Conservation (phyloP, 2,888 invertebrate genomes). For the Xestia ashworthii region DNA sequence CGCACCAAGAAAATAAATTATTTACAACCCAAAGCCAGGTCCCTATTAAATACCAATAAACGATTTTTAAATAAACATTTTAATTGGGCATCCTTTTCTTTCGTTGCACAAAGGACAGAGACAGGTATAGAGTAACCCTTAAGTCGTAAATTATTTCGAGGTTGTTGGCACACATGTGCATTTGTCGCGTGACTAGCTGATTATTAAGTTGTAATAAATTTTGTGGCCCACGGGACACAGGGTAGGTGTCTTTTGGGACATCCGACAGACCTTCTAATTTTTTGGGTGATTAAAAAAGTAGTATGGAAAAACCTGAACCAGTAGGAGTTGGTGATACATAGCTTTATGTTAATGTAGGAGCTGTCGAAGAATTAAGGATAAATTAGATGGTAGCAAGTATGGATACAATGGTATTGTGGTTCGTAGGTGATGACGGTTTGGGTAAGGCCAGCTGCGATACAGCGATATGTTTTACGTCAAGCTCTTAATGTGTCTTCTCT, state of each 20-base stretch:
- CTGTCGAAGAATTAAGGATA: conserved; percentile 25
- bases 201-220: conserved; percentile 90
- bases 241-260: conserved; percentile 76
- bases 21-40: conserved; percentile 60
- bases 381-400: not conserved
- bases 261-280: conserved; percentile 63
- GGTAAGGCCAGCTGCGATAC: conserved; percentile 14
- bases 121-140: conserved; percentile 76
- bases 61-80: conserved; percentile 83
- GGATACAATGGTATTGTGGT: conserved; percentile 33
- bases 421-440: conserved; percentile 33
- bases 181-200: conserved; percentile 84
- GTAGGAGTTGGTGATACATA: conserved; percentile 49
- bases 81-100: conserved; percentile 70
- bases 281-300: conserved; percentile 62
- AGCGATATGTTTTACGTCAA: not conserved
- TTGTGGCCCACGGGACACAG: conserved; percentile 79
- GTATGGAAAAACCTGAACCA: conserved; percentile 48
- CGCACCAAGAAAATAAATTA: conserved; percentile 72
- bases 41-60: conserved; percentile 86
- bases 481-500: not conserved
- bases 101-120: conserved; percentile 66
- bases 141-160: conserved; percentile 86
- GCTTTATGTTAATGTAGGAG: conserved; percentile 41
- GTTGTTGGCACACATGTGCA: conserved; percentile 85